Base-by-base conservation (phyloP, 2,113 vertebrate species). In the Prolemur simus region DNA sequence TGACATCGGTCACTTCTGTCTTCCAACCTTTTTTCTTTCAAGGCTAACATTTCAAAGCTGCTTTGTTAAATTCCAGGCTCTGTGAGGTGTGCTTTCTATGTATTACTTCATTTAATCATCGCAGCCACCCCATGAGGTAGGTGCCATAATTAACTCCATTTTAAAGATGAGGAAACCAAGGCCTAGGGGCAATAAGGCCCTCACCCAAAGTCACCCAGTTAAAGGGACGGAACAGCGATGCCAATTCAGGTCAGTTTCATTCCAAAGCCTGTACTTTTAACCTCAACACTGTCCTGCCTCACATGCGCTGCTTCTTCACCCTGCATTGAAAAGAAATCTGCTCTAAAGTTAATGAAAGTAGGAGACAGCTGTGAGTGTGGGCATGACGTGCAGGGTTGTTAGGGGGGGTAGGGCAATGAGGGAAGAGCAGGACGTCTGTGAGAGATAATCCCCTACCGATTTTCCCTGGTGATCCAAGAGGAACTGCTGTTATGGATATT, bases 281-380 rank as follows among this genome's bases (percentile, higher is more conserved):
- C 9, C n/a, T 34, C 56, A 29, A 49, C 21, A n/a, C 56, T 42
- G 14, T 56, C 14, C 83, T 23, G 49, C 71, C 39, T 69, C 29
- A 42, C 25, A 39, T 63, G 80, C 47, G 52, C 20, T 69, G 60
- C 18, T 82, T 93, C 89, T 96, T 83, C 58, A 88, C 60, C 93
- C 87, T 82, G 89, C 88, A 91, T 71, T 89, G 73, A 76, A 83
- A 93, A 96, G 89, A 82, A 87, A 92, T 82, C 85, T 66, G 87
- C 82, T 81, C 82, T 89, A 89, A 93, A 95, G 54, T 83, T 49
- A 91, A 60, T 17, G 83, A 95, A 98, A 98, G 85, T 91, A 91
- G 95, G 80, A 95, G 96, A 81, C 42, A 82, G 76, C 87, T 58
- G 20, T 92, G 89, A 95, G 82, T 42, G 18, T 63, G 89, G 42